These are phyloP conservation scores for Crenichthys baileyi DNA, from an alignment of 2,797 vertebrate genomes.

Conservation along the genomic window DNA sequence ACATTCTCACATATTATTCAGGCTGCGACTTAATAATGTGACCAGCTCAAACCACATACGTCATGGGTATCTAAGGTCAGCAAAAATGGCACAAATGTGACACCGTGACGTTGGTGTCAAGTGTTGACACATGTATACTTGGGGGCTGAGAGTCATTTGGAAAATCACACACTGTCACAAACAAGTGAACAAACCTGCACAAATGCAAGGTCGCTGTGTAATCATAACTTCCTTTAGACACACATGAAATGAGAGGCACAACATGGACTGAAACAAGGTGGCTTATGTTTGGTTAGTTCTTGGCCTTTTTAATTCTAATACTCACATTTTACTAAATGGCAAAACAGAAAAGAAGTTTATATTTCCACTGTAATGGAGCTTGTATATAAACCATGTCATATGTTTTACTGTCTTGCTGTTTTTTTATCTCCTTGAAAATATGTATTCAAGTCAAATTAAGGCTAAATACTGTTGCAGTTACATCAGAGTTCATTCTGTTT, in stretches of 20 bases:
- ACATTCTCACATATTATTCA: not conserved
- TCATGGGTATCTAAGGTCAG: not conserved
- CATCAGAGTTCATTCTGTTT: too few species aligned
- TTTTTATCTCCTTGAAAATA: too few species aligned
- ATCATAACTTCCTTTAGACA: not conserved
- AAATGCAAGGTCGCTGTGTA: constrained; percentile 3
- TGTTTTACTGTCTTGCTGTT: too few species aligned
- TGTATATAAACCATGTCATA: not conserved
- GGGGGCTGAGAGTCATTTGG: constrained; percentile 10
- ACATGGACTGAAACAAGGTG: too few species aligned
- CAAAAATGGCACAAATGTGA: constrained; percentile 28
- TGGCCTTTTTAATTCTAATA: not conserved
- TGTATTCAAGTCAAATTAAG: too few species aligned
- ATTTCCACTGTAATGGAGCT: not conserved
- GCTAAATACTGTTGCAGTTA: too few species aligned
- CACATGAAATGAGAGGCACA: not conserved
- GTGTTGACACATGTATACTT: constrained; percentile 21
- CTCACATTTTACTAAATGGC: not conserved
- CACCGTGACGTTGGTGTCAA: constrained; percentile 25
- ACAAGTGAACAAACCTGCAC: not conserved
- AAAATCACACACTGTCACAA: constrained; percentile 31
- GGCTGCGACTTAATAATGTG: not conserved
- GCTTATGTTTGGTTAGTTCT: not conserved
- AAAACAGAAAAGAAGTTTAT: not conserved
- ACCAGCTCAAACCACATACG: not conserved